These are phyloP conservation scores for Cepaea nemoralis DNA, from an alignment of 1,140 invertebrate genomes.

Conservation along the genomic window DNA sequence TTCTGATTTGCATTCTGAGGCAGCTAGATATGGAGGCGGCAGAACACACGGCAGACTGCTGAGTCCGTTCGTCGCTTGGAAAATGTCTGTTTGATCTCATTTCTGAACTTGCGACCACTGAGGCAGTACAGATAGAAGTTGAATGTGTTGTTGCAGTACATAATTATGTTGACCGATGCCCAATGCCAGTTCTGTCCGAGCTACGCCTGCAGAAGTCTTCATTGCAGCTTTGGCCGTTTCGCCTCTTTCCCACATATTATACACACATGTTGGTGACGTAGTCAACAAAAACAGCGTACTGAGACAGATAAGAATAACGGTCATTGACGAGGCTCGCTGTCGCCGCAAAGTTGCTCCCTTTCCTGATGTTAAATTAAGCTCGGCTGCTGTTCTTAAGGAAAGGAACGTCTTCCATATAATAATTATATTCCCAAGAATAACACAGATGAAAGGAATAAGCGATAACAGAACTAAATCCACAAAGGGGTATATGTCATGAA, in stretches of 20 bases:
- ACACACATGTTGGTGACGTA: slow-evolving; percentile 44
- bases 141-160: slow-evolving; percentile 47
- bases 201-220: background rate
- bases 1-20: no score
- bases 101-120: slow-evolving; percentile 41
- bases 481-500: slow-evolving; percentile 37
- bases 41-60: background rate
- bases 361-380: slow-evolving; percentile 7
- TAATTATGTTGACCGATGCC: slow-evolving; percentile 41
- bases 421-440: slow-evolving; percentile 37
- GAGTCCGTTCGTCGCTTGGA: slow-evolving; percentile 19
- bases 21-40: background rate
- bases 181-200: slow-evolving; percentile 21
- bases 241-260: slow-evolving; percentile 41
- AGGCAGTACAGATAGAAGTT: slow-evolving; percentile 50
- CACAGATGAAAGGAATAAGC: slow-evolving; percentile 36
- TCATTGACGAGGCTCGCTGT: slow-evolving; percentile 37
- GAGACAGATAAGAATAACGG: slow-evolving; percentile 33
- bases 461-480: slow-evolving; percentile 40
- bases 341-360: background rate
- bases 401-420: slow-evolving; percentile 37
- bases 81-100: slow-evolving; percentile 21
- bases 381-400: slow-evolving; percentile 29
- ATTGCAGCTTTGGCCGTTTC: background rate
- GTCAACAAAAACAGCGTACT: slow-evolving; percentile 37